Conservation (phyloP, 2,113 vertebrate species). For the Cottus gobio region DNA sequence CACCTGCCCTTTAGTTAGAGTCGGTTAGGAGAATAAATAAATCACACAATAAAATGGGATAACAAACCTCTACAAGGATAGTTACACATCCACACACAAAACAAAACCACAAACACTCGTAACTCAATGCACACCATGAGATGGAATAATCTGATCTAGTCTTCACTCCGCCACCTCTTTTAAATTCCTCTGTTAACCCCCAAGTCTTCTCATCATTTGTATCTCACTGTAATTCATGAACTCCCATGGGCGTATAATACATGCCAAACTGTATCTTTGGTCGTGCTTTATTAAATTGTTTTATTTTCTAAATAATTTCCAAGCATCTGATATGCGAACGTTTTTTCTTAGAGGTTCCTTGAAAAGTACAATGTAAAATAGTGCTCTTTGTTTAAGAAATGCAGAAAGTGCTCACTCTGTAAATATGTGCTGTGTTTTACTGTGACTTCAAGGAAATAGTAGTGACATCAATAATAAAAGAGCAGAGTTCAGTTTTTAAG, state of each 20-base stretch:
- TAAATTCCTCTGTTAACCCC: not conserved
- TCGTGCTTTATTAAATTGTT: not conserved
- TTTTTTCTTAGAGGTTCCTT: not conserved
- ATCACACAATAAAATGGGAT: slow-evolving; percentile 18
- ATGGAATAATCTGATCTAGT: not conserved
- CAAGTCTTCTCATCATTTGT: slow-evolving; percentile 4
- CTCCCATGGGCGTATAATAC: not conserved
- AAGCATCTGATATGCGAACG: not conserved
- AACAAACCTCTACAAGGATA: slow-evolving; percentile 20
- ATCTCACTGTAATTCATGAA: slow-evolving; percentile 3
- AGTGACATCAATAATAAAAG: not conserved
- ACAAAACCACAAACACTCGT: not conserved
- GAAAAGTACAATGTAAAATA: not conserved
- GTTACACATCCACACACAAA: not conserved
- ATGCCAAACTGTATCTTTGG: not conserved
- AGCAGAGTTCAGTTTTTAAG: not conserved
- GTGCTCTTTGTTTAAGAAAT: not conserved
- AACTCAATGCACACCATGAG: not conserved
- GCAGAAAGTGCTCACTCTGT: not conserved
- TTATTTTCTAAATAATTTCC: not conserved
- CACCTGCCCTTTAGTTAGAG: not conserved
- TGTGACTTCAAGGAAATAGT: not conserved
- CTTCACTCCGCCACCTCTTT: not conserved
- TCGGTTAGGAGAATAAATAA: slow-evolving; percentile 31
- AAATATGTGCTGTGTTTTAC: not conserved